Evolutionary conservation across 2,113 vertebrate species (phyloP).

Genomic region (Columbina picui): DNA sequence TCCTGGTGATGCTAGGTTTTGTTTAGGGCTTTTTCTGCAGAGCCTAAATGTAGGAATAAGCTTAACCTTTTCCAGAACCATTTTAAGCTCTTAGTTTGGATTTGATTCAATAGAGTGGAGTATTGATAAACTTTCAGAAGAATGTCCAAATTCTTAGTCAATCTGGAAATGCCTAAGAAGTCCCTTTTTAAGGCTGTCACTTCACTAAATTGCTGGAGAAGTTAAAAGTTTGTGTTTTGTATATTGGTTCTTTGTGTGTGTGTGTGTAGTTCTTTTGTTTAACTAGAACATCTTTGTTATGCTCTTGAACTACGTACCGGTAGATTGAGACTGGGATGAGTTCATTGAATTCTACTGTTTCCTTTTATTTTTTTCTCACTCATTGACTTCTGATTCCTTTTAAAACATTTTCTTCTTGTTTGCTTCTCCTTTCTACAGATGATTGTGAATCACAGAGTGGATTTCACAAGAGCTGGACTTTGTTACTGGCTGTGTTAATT

Average conservation of each 20-base stretch:
- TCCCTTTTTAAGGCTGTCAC: background rate
- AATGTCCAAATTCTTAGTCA: background rate
- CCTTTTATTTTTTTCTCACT: background rate
- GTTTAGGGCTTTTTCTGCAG: background rate
- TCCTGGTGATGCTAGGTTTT: background rate
- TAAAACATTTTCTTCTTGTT: background rate
- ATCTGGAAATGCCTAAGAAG: background rate
- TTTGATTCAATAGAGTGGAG: background rate
- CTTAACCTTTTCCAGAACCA: background rate
- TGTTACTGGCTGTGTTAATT: background rate
- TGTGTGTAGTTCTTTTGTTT: background rate
- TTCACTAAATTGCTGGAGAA: background rate
- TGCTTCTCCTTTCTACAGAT: background rate
- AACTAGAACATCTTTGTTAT: background rate
- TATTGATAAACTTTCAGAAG: background rate
- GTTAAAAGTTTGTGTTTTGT: background rate
- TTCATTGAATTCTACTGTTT: background rate
- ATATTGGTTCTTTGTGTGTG: too few species aligned
- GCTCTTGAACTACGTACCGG: background rate
- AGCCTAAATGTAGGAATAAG: background rate
- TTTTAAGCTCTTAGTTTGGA: background rate
- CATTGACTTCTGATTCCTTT: background rate
- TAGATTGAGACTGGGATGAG: background rate
- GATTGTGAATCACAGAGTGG: background rate
- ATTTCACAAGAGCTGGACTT: background rate